These are phyloP conservation scores for Drosophila mayri DNA, from an alignment of 1,140 invertebrate genomes.

Conservation along the genomic window DNA sequence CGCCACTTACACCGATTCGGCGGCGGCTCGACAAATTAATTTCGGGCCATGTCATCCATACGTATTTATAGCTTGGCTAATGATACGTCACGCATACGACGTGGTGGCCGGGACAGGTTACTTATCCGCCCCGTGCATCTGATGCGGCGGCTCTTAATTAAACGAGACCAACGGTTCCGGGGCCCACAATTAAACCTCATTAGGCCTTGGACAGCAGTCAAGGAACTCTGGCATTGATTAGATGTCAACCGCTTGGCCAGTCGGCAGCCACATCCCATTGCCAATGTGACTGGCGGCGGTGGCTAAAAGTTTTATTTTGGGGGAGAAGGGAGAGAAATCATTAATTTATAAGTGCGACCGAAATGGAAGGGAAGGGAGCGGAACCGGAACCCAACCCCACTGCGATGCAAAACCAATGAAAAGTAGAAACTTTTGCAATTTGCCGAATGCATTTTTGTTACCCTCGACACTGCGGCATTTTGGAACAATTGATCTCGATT, in stretches of 20 bases:
- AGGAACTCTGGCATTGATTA: slow-evolving; percentile 39
- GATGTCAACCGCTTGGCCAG: slow-evolving; percentile 16
- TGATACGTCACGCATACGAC: slow-evolving; percentile 58
- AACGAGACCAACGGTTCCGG: slow-evolving; percentile 37
- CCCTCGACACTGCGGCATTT: slow-evolving; percentile 52
- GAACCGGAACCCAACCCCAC: slow-evolving; percentile 35
- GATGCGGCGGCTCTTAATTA: slow-evolving; percentile 51
- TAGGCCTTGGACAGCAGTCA: slow-evolving; percentile 29
- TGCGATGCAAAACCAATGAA: slow-evolving; percentile 53
- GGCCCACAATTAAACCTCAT: slow-evolving; percentile 57
- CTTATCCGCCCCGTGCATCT: slow-evolving; percentile 27
- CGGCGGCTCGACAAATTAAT: slow-evolving; percentile 57
- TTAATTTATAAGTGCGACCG: slow-evolving; percentile 66
- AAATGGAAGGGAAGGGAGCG: background rate
- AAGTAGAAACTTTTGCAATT: slow-evolving; percentile 73
- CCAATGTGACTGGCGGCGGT: slow-evolving; percentile 1
- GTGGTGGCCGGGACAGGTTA: slow-evolving; percentile 46
- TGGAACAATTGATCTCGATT: slow-evolving; percentile 78
- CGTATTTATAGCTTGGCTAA: slow-evolving; percentile 44
- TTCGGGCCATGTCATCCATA: slow-evolving; percentile 26
- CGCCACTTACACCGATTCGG: slow-evolving; percentile 46
- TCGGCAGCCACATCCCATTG: slow-evolving; percentile 1
- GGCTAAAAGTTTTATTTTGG: slow-evolving; percentile 36
- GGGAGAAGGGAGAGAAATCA: slow-evolving; percentile 41
- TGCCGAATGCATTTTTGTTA: slow-evolving; percentile 61